Evolutionary conservation across 2,113 vertebrate species (phyloP).

Genomic region (Erythrolamprus reginae): DNA sequence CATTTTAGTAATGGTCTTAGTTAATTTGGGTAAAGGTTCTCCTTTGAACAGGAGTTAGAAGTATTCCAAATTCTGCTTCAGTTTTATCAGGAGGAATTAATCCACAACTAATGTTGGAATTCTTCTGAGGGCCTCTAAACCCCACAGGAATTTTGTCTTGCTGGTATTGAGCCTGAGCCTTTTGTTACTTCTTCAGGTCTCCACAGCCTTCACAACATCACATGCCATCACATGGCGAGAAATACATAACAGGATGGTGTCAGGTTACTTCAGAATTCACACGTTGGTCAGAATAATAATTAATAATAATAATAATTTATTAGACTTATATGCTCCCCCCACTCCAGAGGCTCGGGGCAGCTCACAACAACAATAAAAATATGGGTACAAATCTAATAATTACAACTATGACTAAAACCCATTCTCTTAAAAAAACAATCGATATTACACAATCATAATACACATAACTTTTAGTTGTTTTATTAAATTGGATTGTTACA

Average conservation of each 20-base stretch:
- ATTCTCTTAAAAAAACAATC: too few relatives aligned
- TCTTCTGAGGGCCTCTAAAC: neutral
- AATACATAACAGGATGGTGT: neutral
- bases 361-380: too few relatives aligned
- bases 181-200: neutral
- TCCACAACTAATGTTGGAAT: neutral
- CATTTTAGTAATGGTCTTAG: slow-evolving; percentile 19
- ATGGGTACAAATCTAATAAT: too few relatives aligned
- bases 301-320: too few relatives aligned
- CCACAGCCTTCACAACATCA: neutral
- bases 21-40: slow-evolving; percentile 5
- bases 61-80: neutral
- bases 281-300: neutral
- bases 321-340: too few relatives aligned
- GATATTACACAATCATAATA: too few relatives aligned
- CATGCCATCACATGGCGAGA: neutral
- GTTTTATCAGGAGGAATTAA: neutral
- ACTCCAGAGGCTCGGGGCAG: too few relatives aligned
- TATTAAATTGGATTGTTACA: too few relatives aligned
- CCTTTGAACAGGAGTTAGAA: neutral
- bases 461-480: too few relatives aligned
- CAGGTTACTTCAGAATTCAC: neutral
- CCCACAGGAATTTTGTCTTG: neutral
- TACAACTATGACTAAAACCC: too few relatives aligned
- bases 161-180: neutral